Percentiles rank a stretch among this genome's conserved stretches.
Conservation (phyloP, 53 echinoderm and acorn worm species). For the Holothuria scabra region DNA sequence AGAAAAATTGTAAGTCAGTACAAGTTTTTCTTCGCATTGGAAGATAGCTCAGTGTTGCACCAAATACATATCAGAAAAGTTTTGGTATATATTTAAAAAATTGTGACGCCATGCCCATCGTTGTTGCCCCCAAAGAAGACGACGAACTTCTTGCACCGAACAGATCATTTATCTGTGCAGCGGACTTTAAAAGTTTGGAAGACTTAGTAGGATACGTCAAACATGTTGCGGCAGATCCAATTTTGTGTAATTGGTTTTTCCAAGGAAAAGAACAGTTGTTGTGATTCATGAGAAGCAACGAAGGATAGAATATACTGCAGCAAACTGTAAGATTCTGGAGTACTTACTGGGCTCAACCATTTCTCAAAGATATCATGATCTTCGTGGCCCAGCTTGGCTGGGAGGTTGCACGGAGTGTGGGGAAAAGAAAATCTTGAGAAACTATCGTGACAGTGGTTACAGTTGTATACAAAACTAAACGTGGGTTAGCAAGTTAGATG, state of each 20-base stretch:
- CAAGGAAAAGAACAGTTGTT: not conserved
- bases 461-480: slow-evolving; percentile 15
- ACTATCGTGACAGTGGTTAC: slow-evolving; percentile 22
- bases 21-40: slow-evolving; percentile 28
- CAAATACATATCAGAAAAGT: slow-evolving; percentile 34
- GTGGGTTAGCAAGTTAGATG: no score
- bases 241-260: slow-evolving; percentile 7
- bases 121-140: slow-evolving; percentile 9
- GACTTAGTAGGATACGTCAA: not conserved
- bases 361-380: slow-evolving; percentile 6
- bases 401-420: slow-evolving; percentile 31
- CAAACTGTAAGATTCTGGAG: slow-evolving; percentile 33
- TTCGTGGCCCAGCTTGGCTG: slow-evolving; percentile 14
- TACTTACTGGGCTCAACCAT: slow-evolving; percentile 7
- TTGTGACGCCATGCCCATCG: slow-evolving; percentile 39
- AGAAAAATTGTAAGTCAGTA: slow-evolving; percentile 1
- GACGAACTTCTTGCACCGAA: slow-evolving; percentile 15
- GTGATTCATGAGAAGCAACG: slow-evolving; percentile 30
- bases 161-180: slow-evolving; percentile 29
- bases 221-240: slow-evolving; percentile 3
- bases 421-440: not conserved
- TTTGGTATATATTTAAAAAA: slow-evolving; percentile 29
- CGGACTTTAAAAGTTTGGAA: slow-evolving; percentile 25
- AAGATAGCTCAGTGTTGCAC: slow-evolving; percentile 37
- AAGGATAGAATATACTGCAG: slow-evolving; percentile 13